Evolutionary conservation across 2,888 invertebrate species (phyloP).

Genomic region (Caenorhabditis sp.): DNA sequence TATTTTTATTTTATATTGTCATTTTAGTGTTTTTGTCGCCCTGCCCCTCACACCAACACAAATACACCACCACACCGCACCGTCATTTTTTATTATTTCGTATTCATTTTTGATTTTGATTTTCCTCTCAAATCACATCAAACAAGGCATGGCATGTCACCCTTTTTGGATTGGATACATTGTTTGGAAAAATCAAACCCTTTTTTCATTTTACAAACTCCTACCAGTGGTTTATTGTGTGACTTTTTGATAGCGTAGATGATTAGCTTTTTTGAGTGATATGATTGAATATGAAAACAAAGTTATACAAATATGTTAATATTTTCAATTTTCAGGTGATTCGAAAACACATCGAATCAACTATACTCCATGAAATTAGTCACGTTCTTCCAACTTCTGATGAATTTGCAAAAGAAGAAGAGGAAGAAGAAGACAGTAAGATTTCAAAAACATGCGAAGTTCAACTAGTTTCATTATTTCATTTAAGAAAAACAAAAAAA

Average conservation of each 20-base stretch:
- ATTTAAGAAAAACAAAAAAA: too few species aligned
- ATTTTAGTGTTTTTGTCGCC: constrained; percentile 20
- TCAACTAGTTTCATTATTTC: background rate
- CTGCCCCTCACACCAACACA: constrained; percentile 13
- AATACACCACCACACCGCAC: background rate
- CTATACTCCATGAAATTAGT: constrained; percentile 71
- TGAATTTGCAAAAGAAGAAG: constrained; percentile 70
- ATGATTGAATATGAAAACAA: constrained; percentile 30
- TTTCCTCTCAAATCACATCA: background rate
- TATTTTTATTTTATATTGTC: constrained; percentile 20
- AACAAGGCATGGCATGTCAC: constrained; percentile 7
- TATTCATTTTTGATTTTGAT: background rate
- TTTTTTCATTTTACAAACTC: constrained; percentile 15
- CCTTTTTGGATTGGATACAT: constrained; percentile 14
- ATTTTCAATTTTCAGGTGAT: constrained; percentile 64
- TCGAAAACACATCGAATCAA: constrained; percentile 71
- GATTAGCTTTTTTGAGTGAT: constrained; percentile 12
- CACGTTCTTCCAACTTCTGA: constrained; percentile 71
- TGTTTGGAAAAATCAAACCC: constrained; percentile 3
- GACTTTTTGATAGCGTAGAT: constrained; percentile 14
- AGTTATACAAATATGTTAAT: background rate
- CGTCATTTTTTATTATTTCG: background rate
- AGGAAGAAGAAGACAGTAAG: constrained; percentile 66
- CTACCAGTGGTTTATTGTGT: constrained; percentile 40
- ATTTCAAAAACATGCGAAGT: background rate